Evolutionary conservation across 2,888 invertebrate species (phyloP).

Genomic region (Drosophila suboccidentalis): DNA sequence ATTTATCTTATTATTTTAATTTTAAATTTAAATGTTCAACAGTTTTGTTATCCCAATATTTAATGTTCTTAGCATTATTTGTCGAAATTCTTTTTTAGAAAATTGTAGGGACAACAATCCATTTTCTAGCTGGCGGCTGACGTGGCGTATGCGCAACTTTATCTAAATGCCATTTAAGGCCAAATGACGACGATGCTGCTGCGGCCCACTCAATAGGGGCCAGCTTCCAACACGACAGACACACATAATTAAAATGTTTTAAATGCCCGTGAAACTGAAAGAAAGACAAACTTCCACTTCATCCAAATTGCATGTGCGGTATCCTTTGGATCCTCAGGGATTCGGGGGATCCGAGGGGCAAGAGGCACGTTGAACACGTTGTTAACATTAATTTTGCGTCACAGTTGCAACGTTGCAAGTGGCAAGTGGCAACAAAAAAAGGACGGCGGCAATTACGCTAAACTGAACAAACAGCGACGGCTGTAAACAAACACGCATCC

Average conservation of each 20-base stretch:
- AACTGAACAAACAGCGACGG: constrained; percentile 83
- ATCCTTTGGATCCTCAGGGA: constrained; percentile 33
- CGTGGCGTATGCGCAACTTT: constrained; percentile 57
- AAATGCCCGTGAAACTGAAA: constrained; percentile 45
- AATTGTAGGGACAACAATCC: constrained; percentile 26
- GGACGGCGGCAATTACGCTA: constrained; percentile 81
- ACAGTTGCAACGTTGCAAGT: constrained; percentile 26
- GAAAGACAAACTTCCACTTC: neutral
- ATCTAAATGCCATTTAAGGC: constrained; percentile 80
- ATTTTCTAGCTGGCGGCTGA: constrained; percentile 14
- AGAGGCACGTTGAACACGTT: constrained; percentile 72
- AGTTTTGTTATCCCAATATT: too few species aligned
- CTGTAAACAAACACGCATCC: constrained; percentile 82
- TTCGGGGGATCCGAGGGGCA: neutral
- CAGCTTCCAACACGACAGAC: constrained; percentile 35
- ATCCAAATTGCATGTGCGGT: constrained; percentile 52
- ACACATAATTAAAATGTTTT: constrained; percentile 83
- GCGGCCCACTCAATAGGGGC: constrained; percentile 52
- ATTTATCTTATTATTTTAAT: too few species aligned
- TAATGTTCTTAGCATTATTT: too few species aligned
- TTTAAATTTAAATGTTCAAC: too few species aligned
- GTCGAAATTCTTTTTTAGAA: neutral
- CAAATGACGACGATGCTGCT: constrained; percentile 9
- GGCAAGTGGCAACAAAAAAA: constrained; percentile 1
- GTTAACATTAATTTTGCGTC: constrained; percentile 84